Conservation (phyloP, 1,140 invertebrate genomes). For the Caenorhabditis remanei region DNA sequence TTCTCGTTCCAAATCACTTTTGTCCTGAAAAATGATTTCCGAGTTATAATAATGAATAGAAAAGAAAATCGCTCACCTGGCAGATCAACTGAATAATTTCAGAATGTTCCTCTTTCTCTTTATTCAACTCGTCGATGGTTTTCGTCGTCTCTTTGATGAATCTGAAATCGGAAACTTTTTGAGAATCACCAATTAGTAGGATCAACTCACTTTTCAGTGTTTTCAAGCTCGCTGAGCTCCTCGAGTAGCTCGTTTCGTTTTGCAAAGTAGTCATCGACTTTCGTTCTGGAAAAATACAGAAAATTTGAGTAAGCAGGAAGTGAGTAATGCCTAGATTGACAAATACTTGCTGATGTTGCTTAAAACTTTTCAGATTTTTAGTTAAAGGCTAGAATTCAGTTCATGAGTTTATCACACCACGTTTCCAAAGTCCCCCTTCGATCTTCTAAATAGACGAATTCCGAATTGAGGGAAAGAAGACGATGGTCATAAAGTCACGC, state of each 20-base stretch:
- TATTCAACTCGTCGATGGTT: conserved; percentile 63
- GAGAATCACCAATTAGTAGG: neutral
- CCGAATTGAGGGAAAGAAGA: neutral
- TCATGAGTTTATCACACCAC: too few species aligned
- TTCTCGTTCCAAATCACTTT: conserved; percentile 61
- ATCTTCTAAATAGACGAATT: neutral
- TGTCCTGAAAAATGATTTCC: conserved; percentile 60
- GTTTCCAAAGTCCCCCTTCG: too few species aligned
- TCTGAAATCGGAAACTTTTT: conserved; percentile 7
- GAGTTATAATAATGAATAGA: neutral
- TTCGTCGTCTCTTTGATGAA: conserved; percentile 58
- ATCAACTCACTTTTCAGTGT: conserved; percentile 50
- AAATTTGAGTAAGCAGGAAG: neutral
- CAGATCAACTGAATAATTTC: conserved; percentile 68
- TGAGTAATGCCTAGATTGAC: too few species aligned
- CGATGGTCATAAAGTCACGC: conserved; percentile 52
- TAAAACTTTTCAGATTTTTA: too few species aligned
- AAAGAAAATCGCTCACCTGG: conserved; percentile 20
- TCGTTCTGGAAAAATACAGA: conserved; percentile 44
- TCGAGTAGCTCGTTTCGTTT: conserved; percentile 47
- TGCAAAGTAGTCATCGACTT: conserved; percentile 59
- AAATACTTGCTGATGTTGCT: too few species aligned
- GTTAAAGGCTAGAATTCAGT: too few species aligned
- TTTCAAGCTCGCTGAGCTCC: conserved; percentile 58
- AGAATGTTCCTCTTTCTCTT: conserved; percentile 65